Conservation (phyloP, 2,113 vertebrate species). For the Odontesthes bonariensis region DNA sequence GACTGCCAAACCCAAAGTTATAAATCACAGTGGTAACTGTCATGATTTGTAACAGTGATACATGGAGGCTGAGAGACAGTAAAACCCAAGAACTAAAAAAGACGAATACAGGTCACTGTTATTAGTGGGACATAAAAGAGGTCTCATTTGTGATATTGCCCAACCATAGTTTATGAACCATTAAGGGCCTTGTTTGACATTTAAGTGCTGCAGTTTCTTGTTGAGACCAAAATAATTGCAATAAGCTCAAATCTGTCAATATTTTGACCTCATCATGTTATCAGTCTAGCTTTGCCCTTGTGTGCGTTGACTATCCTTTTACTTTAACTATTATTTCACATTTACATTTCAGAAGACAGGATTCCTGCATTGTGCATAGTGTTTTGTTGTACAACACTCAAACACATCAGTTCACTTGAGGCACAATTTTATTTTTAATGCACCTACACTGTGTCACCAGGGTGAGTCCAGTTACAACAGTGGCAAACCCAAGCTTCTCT, state of each 20-base stretch:
- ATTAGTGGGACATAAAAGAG: too few species aligned
- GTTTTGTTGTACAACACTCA: neutral
- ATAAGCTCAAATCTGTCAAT: neutral
- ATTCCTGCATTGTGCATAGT: neutral
- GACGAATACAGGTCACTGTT: too few species aligned
- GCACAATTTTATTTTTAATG: neutral
- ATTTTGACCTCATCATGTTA: neutral
- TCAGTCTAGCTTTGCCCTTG: too few species aligned
- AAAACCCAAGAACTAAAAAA: too few species aligned
- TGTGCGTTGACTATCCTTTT: neutral
- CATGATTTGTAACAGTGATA: too few species aligned
- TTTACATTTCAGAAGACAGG: neutral
- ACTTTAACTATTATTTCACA: neutral
- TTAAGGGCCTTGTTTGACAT: too few species aligned
- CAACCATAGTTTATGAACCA: too few species aligned
- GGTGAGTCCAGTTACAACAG: constrained; percentile 9
- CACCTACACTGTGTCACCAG: neutral
- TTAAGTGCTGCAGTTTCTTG: too few species aligned
- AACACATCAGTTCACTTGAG: neutral
- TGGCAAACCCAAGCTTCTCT: constrained; percentile 10
- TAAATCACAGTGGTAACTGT: too few species aligned
- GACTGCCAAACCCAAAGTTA: too few species aligned
- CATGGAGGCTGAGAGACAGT: too few species aligned
- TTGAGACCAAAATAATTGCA: neutral
- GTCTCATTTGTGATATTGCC: too few species aligned